Conservation (phyloP, 2,797 vertebrate genomes). For the Microtus californicus region DNA sequence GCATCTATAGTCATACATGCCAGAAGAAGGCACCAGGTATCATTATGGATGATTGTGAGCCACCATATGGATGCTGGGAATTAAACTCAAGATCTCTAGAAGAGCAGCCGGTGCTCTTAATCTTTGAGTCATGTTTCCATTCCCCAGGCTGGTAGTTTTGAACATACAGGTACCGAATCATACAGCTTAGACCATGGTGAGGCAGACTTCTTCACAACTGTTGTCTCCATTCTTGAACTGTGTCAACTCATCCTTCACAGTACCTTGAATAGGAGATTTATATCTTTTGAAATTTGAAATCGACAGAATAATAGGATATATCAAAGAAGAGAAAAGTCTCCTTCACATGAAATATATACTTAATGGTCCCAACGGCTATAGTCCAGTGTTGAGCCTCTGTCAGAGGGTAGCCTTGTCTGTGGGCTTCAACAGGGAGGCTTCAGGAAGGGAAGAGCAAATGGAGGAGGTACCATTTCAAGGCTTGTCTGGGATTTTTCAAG, state of each 20-base stretch:
- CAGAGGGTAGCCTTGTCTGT: background rate
- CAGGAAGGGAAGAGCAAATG: background rate
- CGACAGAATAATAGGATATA: conserved; percentile 10
- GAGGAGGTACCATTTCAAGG: background rate
- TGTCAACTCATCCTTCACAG: background rate
- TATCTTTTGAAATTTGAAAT: conserved; percentile 49
- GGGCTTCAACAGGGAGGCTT: background rate
- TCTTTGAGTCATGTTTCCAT: no score
- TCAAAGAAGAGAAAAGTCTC: conserved; percentile 29
- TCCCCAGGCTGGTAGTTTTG: background rate
- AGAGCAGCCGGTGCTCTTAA: no score
- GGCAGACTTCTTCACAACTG: background rate
- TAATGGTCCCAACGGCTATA: background rate
- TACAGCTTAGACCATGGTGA: background rate
- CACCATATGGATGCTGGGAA: no score
- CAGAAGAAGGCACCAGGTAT: no score
- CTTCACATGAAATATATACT: background rate
- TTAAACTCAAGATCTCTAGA: no score
- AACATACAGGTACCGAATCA: background rate
- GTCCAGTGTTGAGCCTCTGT: background rate
- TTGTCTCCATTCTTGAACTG: background rate
- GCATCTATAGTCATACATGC: no score
- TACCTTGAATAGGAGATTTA: background rate
- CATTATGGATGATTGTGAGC: no score
- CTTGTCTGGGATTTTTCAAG: conserved; percentile 12